Evolutionary conservation across 1,140 invertebrate species (phyloP), one percentile per base, ranked within the genome.

Genomic region (Mizuhopecten yessoensis): DNA sequence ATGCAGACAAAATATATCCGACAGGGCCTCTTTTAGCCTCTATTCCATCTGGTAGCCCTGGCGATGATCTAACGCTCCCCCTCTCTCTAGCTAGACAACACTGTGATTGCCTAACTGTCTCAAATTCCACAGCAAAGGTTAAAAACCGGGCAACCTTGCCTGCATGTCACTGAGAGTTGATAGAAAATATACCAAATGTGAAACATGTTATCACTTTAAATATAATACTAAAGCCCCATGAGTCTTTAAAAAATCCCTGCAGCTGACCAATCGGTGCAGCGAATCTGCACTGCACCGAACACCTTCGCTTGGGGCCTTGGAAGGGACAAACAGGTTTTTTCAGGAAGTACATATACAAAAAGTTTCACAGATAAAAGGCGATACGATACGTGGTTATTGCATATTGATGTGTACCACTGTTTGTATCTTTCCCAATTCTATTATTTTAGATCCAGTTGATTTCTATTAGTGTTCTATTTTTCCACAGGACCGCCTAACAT

Each of bases 51-150:
- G 57, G 57, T 75, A 75, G 57, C 57, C n/a, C 57, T 75, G 57
- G 23, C 57, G 23, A 75, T 75, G 57, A 75, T 75, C 23, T 75
- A 75, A 75, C 57, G n/a, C n/a, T 29, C 57, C 57, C 57, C 57
- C n/a, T 29, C 57, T n/a, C 57, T 29, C 1, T 5, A 75, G n/a
- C 57, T 75, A 75, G 23, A 75, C 57, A 75, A 75, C 57, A 75
- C 17, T 75, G 23, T n/a, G 17, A 75, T 75, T 75, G 57, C 57
- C 57, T 75, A 75, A 75, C 57, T n/a, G 36, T 87, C 87, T 87
- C 87, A 87, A 87, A 87, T 87, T 87, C 87, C 87, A 87, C 36
- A 36, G 34, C 34, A 13, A 87, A 87, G 87, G 87, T 87, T 87
- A 87, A 87, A 87, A 87, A 87, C 87, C 87, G 36, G 87, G 87